Evolutionary conservation across 2,888 invertebrate genomes (phyloP).

Genomic region (Hedychridium roseum): DNA sequence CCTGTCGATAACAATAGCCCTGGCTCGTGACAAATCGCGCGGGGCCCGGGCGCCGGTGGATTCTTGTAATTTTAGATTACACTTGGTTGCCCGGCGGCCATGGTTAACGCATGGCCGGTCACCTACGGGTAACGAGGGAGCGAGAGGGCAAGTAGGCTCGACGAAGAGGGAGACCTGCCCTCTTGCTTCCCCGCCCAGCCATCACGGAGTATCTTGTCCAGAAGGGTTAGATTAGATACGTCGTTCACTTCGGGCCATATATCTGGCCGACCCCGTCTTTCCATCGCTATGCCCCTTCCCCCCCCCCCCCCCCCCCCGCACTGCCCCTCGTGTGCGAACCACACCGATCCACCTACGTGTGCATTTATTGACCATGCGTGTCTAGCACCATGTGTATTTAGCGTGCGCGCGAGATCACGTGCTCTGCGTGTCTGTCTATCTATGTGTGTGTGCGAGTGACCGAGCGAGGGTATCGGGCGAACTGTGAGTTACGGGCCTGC

Average conservation of each 20-base stretch:
- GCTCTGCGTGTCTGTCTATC: too few species aligned
- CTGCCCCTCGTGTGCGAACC: conserved; percentile 15
- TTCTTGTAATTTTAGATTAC: conserved; percentile 48
- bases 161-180: too few species aligned
- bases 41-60: conserved; percentile 24
- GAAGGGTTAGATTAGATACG: conserved; percentile 62
- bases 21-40: conserved; percentile 32
- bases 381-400: conserved; percentile 13
- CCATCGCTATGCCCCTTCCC: conserved; percentile 38
- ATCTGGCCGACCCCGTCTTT: conserved; percentile 54
- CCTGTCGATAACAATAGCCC: conserved; percentile 38
- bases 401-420: too few species aligned
- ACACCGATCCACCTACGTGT: conserved; percentile 12
- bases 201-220: conserved; percentile 58
- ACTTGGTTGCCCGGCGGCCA: conserved; percentile 32
- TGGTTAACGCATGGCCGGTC: conserved; percentile 42
- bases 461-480: conserved; percentile 20
- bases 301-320: too few species aligned
- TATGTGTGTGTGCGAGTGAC: too few species aligned
- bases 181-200: conserved; percentile 36
- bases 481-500: conserved; percentile 61
- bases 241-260: conserved; percentile 56
- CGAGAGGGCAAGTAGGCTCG: too few species aligned
- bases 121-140: too few species aligned
- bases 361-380: conserved; percentile 41